A percentile compares a stretch with the other conserved stretches of the same genome.
Conservation (phyloP, 2,888 invertebrate species). For the Scaptodrosophila latifasciaeformis region DNA sequence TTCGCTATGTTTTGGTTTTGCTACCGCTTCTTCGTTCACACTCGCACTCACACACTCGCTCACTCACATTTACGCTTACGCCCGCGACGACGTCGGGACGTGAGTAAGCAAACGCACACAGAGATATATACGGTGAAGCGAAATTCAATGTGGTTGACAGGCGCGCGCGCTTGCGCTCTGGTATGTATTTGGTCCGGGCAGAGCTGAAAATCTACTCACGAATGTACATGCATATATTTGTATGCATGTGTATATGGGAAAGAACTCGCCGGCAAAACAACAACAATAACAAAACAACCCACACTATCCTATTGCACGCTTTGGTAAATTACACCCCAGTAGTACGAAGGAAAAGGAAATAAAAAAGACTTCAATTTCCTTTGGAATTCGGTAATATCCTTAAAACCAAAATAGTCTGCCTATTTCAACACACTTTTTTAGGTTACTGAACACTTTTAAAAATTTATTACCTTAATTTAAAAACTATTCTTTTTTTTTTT, state of each 20-base stretch:
- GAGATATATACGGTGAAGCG: slow-evolving; percentile 10
- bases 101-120: neutral
- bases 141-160: slow-evolving; percentile 42
- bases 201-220: neutral
- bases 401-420: too few species aligned
- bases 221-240: slow-evolving; percentile 2
- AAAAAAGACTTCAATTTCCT: too few species aligned
- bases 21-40: slow-evolving; percentile 44
- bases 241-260: neutral
- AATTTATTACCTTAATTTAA: too few species aligned
- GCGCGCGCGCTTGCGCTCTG: slow-evolving; percentile 42
- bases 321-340: too few species aligned
- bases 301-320: too few species aligned
- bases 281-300: neutral
- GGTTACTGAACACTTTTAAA: too few species aligned
- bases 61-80: slow-evolving; percentile 11
- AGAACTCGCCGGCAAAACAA: neutral
- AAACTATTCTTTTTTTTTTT: too few species aligned
- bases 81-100: too few species aligned
- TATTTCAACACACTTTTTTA: too few species aligned
- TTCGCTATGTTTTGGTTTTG: slow-evolving; percentile 45
- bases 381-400: too few species aligned
- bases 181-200: slow-evolving; percentile 44
- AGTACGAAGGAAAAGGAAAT: too few species aligned
- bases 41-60: slow-evolving; percentile 19